Evolutionary conservation across 2,113 vertebrate species (phyloP).

Genomic region (Loxodonta africana): DNA sequence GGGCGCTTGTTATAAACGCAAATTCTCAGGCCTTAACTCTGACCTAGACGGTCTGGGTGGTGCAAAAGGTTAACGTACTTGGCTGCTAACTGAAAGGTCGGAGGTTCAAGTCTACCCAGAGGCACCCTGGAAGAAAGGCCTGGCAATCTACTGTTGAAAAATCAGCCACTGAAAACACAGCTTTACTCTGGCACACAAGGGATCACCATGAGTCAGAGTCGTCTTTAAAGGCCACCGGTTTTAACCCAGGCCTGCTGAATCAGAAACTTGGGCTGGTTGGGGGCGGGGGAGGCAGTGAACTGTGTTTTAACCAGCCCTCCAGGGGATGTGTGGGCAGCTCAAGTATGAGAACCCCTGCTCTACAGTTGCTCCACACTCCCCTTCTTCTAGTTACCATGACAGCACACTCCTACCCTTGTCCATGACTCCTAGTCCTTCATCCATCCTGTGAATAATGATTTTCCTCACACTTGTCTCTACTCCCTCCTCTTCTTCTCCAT

Average conservation of each 20-base stretch:
- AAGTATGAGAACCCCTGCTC: neutral
- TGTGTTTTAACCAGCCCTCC: neutral
- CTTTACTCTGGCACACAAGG: neutral
- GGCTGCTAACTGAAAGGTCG: neutral
- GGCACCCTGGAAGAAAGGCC: neutral
- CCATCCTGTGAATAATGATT: neutral
- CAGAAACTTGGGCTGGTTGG: neutral
- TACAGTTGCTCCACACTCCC: neutral
- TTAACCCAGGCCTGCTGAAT: neutral
- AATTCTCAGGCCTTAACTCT: neutral
- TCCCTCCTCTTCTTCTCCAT: constrained; percentile 2
- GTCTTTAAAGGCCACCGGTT: neutral
- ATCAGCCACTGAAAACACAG: neutral
- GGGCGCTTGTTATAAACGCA: neutral
- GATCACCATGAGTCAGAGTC: neutral
- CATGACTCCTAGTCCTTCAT: neutral
- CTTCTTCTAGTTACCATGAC: neutral
- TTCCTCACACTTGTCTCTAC: neutral
- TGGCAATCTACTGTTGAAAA: neutral
- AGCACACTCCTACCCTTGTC: neutral
- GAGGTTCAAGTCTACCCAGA: neutral
- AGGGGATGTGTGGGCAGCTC: neutral
- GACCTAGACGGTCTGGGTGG: neutral
- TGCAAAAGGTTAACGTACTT: neutral
- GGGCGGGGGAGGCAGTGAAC: neutral